Base-by-base conservation (phyloP, 2,797 vertebrate species). In the Numenius phaeopus region DNA sequence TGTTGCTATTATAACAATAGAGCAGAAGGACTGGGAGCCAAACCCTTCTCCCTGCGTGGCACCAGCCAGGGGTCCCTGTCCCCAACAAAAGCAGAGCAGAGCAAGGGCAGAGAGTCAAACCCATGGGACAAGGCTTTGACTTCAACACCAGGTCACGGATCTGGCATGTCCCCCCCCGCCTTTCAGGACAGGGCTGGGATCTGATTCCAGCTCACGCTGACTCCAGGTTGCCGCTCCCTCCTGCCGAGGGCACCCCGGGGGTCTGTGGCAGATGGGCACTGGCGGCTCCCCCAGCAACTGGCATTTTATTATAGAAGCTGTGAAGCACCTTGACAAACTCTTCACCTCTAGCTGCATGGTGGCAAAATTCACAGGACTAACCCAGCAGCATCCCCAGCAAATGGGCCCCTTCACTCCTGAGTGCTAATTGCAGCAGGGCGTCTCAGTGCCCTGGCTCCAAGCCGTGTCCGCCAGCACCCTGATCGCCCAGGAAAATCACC, bases 281-380 rank as follows among this genome's bases (percentile, higher is more conserved):
- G 2, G 14, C 57, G 72, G 78, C 46, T 75, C 46, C 34, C 40
- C 21, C 47, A 87, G 79, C 77, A 82, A 16, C 5, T 23, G 34
- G 47, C 57, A 10, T 59, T 93, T 96, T 94, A 93, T 96, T 76
- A 10, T 1, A 52, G 58, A 11, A 39, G 12, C 42, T 37, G 47
- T 66, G 65, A 90, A 79, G 71, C 2, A 1, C 54, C 65, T 49
- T 2, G 3, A 50, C 23, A 2, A 94, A 89, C 50, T 83, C 87
- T 61, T 89, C 90, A 89, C 87, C 72, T 87, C 79, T 78, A 79
- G 54, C 90, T 92, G 72, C 8, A 0, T 0, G 4, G 87, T 93
- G 94, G 26, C 80, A 94, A 89, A 95, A 96, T 85, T 88, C 91
- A 92, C 79, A 88, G 85, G 64, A 32, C 15, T 32, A 69, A 57